phyloP scores from a whole-genome alignment of 1,140 invertebrate species.

The Neodiprion lecontei region DNA sequence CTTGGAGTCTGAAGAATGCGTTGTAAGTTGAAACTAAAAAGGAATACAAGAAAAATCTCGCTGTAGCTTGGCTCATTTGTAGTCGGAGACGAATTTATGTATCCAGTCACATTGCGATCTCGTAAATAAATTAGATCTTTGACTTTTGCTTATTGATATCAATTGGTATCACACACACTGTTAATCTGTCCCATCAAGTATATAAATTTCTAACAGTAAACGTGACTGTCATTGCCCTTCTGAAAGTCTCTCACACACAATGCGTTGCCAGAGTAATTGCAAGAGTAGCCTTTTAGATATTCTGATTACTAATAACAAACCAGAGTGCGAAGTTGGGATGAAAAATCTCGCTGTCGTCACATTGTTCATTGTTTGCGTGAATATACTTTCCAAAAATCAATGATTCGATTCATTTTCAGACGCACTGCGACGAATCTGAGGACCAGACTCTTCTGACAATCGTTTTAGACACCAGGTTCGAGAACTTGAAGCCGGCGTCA shows the following conservation, averaged over 20 bases:
- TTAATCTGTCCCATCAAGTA: too few species aligned
- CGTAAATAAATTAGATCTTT: constrained; percentile 37
- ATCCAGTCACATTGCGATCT: constrained; percentile 37
- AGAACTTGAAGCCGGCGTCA: constrained; percentile 58
- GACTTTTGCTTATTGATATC: constrained; percentile 41
- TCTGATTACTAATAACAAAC: too few species aligned
- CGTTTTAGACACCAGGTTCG: constrained; percentile 58
- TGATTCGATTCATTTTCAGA: constrained; percentile 44
- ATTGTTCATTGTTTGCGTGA: neutral
- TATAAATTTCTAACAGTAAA: too few species aligned
- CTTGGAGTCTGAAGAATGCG: constrained; percentile 4
- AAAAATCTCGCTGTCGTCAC: too few species aligned
- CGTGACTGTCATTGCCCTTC: too few species aligned
- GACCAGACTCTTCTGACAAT: constrained; percentile 57
- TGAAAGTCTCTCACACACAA: too few species aligned
- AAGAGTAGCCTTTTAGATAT: too few species aligned
- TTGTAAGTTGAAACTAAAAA: neutral
- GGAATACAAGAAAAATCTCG: neutral
- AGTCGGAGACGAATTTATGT: neutral
- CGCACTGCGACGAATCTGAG: constrained; percentile 53
- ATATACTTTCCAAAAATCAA: neutral
- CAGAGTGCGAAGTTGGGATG: too few species aligned
- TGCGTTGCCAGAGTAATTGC: too few species aligned
- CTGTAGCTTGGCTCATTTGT: too few species aligned
- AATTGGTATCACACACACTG: constrained; percentile 37